Percentiles rank a stretch among this genome's conserved stretches.
These are phyloP conservation scores for Epicauta chinensis DNA, from an alignment of 1,140 invertebrate genomes.

Conservation along the genomic window DNA sequence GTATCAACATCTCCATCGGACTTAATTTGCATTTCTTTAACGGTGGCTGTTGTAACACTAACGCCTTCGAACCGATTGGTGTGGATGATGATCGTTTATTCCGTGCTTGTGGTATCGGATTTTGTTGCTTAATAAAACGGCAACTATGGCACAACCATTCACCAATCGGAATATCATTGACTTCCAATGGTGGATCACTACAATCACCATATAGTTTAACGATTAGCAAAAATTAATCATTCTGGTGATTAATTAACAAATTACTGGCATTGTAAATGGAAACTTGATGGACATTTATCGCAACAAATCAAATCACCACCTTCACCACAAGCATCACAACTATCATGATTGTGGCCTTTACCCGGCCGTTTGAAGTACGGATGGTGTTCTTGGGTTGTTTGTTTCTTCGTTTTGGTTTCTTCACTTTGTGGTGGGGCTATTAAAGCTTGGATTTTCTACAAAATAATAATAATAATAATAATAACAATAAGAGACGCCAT, in stretches of 20 bases:
- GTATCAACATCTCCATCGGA: slow-evolving; percentile 67
- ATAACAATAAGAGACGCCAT: slow-evolving; percentile 28
- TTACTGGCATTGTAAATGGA: slow-evolving; percentile 90
- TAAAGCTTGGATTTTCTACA: slow-evolving; percentile 79
- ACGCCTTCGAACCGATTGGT: slow-evolving; percentile 1
- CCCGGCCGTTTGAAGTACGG: slow-evolving; percentile 80
- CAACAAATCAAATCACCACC: slow-evolving; percentile 94
- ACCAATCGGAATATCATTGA: slow-evolving; percentile 82
- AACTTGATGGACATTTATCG: slow-evolving; percentile 89
- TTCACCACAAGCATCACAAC: slow-evolving; percentile 87
- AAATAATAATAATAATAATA: slow-evolving; percentile 8
- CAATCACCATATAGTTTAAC: slow-evolving; percentile 9
- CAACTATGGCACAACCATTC: slow-evolving; percentile 88
- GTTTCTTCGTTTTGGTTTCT: slow-evolving; percentile 56
- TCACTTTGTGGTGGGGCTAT: slow-evolving; percentile 80
- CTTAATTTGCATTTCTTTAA: slow-evolving; percentile 47
- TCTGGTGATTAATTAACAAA: neutral
- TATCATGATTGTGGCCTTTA: slow-evolving; percentile 87
- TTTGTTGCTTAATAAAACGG: slow-evolving; percentile 37
- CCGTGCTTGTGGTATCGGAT: slow-evolving; percentile 10
- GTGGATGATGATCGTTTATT: slow-evolving; percentile 29
- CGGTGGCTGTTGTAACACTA: slow-evolving; percentile 5
- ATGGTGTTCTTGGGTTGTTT: slow-evolving; percentile 53
- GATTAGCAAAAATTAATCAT: too few relatives aligned
- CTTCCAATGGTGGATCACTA: slow-evolving; percentile 84